Evolutionary conservation across 2,888 invertebrate species (phyloP).

Genomic region (Phortica okadai): DNA sequence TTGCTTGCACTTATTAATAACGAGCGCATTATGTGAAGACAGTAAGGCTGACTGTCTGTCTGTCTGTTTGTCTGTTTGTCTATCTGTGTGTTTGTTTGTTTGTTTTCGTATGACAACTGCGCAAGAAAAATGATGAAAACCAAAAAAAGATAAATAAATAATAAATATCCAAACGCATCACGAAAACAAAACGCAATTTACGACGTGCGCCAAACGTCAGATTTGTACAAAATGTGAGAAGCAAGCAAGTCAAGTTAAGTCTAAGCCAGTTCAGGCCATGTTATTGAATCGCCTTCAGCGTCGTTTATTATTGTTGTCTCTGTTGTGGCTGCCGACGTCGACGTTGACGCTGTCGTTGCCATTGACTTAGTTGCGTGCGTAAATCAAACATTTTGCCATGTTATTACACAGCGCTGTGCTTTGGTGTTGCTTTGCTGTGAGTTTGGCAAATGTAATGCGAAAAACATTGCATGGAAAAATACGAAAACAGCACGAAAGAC

Average conservation of each 20-base stretch:
- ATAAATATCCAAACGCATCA: neutral
- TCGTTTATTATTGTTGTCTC: neutral
- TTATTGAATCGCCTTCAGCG: neutral
- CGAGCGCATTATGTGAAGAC: no score
- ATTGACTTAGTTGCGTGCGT: constrained; percentile 41
- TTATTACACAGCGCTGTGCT: neutral
- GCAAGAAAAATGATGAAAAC: neutral
- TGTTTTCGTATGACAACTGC: neutral
- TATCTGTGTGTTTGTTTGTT: no score
- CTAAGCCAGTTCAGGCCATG: neutral
- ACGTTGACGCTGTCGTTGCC: constrained; percentile 17
- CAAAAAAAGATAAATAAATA: neutral
- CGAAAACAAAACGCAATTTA: constrained; percentile 12
- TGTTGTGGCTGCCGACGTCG: neutral
- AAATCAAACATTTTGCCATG: constrained; percentile 31
- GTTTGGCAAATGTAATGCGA: constrained; percentile 48
- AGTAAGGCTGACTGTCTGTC: no score
- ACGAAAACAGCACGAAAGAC: constrained; percentile 31
- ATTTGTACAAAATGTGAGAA: constrained; percentile 7
- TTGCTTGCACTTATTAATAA: no score
- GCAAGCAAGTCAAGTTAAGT: neutral
- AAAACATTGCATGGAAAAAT: constrained; percentile 15
- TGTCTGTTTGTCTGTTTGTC: no score
- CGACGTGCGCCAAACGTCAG: constrained; percentile 8
- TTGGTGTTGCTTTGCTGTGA: neutral